Evolutionary conservation across 2,888 invertebrate genomes (phyloP), one percentile per base, ranked within the genome.

Genomic region (Drosophila melanocephala): DNA sequence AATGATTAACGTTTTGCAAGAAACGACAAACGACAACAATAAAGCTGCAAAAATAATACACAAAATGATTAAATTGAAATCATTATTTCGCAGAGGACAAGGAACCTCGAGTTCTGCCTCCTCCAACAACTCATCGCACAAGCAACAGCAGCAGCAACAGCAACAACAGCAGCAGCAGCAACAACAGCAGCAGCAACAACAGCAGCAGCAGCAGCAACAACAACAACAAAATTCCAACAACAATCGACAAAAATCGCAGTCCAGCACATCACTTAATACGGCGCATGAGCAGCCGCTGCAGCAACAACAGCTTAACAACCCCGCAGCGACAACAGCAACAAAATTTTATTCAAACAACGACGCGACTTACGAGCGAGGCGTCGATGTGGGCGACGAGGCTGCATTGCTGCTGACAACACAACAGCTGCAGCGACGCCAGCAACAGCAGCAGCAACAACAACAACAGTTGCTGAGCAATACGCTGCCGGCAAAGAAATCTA

Each of bases 1-100:
- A 73, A 88, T 90, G 89, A 78, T 85, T 88, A 35, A 86, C 87
- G 89, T 85, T 90, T 81, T 78, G 90, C 74, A 65, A 64, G 30
- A 67, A 63, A n/a, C 22, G 50, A 64, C 47, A 63, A 33, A 51
- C 39, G 51, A 65, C 42, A 22, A 63, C 32, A 59, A 63, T 39
- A 66, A 66, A 42, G n/a, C 22, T 39, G 14, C 22, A 68, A 42
- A 39, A 71, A 30, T 72, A 56, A 58, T 44, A 60, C 28, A 61
- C 47, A 42, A 96, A 94, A 97, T 97, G 97, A 97, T 97, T 96
- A 97, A 97, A 95, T 96, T 97, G 94, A 97, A 97, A 95, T 97
- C 97, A 92, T 96, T 97, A 94, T 97, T 97, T 95, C 97, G 97
- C 95, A 97, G 97, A 96, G 97, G 97, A 92, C 96, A 96, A 93